Evolutionary conservation across 2,113 vertebrate species (phyloP).

Genomic region (Vidua macroura): DNA sequence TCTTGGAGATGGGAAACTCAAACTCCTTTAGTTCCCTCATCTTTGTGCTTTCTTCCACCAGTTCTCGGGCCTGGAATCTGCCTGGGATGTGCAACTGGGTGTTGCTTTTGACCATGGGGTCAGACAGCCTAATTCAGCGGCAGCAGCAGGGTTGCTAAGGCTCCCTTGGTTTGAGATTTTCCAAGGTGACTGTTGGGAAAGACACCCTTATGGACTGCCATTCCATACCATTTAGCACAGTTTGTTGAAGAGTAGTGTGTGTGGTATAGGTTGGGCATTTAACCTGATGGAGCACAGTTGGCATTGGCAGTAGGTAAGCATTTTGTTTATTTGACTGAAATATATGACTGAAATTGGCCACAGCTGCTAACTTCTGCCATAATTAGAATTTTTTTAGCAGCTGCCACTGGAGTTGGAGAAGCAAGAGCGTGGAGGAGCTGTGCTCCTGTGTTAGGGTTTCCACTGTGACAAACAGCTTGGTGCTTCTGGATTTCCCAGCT

Average conservation of each 20-base stretch:
- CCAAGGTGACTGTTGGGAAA: neutral
- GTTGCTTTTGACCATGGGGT: neutral
- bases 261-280: neutral
- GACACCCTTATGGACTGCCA: neutral
- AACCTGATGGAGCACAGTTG: neutral
- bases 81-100: neutral
- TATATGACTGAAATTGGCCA: neutral
- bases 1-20: fast-evolving
- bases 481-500: neutral
- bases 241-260: neutral
- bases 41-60: neutral
- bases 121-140: neutral
- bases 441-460: neutral
- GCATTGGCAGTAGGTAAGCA: fast-evolving
- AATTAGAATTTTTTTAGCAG: neutral
- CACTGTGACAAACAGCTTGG: neutral
- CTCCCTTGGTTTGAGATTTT: neutral
- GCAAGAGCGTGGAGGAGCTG: neutral
- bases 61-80: fast-evolving
- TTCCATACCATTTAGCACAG: neutral
- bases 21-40: neutral
- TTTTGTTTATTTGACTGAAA: neutral
- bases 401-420: neutral
- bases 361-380: neutral
- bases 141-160: neutral